These are phyloP conservation scores for Hyperopisus bebe DNA, from an alignment of 2,113 vertebrate species.

Conservation along the genomic window DNA sequence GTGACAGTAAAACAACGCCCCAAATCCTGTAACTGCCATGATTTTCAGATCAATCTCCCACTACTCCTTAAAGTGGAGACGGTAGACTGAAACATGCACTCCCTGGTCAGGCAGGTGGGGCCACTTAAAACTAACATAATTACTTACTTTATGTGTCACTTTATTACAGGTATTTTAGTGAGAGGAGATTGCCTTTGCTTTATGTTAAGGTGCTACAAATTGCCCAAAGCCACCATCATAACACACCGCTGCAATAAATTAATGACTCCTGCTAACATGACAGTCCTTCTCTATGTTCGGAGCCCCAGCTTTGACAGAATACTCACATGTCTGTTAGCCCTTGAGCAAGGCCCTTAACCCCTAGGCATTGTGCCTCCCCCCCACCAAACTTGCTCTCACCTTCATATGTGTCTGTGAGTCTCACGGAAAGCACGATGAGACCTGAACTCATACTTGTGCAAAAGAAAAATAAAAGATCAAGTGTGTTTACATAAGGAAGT, in stretches of 20 bases:
- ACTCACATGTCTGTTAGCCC: neutral
- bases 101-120: neutral
- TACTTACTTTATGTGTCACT: neutral
- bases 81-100: neutral
- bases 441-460: neutral
- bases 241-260: neutral
- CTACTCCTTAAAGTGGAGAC: neutral
- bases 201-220: neutral
- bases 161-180: neutral
- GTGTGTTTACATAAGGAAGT: neutral
- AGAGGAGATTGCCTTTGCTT: neutral
- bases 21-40: neutral
- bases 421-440: neutral
- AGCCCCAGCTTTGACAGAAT: neutral
- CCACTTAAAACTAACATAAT: neutral
- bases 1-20: neutral
- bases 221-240: neutral
- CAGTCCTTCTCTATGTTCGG: neutral
- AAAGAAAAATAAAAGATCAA: neutral
- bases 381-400: neutral
- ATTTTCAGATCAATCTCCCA: neutral
- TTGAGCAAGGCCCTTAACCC: too few relatives aligned
- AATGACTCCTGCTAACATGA: neutral
- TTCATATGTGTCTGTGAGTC: neutral
- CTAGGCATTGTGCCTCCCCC: too few relatives aligned